Conservation (phyloP, 2,113 vertebrate species). For the Myrmophylax atrothorax region DNA sequence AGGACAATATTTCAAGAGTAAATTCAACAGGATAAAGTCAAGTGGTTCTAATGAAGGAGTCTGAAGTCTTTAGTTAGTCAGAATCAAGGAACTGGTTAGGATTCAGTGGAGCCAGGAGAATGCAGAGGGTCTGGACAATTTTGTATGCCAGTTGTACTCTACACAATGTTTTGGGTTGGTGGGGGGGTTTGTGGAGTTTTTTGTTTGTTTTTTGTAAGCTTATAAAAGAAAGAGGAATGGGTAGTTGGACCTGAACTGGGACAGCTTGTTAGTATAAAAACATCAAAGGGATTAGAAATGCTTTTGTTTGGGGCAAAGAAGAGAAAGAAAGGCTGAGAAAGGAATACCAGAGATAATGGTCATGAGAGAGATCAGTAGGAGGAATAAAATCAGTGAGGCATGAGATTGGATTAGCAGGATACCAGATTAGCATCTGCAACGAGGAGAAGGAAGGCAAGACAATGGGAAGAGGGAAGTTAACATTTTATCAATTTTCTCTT, state of each 20-base stretch:
- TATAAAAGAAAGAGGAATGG: neutral
- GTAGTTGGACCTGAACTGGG: neutral
- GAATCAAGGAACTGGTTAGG: neutral
- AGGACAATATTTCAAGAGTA: neutral
- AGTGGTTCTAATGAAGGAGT: neutral
- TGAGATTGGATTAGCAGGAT: neutral
- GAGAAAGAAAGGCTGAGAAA: neutral
- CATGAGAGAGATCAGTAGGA: neutral
- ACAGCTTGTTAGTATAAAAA: neutral
- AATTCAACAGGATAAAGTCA: neutral
- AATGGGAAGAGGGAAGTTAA: neutral
- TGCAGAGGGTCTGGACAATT: neutral
- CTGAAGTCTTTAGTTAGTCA: neutral
- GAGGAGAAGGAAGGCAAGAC: neutral
- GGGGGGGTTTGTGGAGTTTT: no score
- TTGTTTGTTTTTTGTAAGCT: neutral
- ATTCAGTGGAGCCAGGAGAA: neutral
- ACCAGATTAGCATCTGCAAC: neutral
- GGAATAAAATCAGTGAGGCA: neutral
- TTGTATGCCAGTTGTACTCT: neutral
- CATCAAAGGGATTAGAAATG: neutral
- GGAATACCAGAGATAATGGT: neutral
- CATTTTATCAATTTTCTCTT: neutral
- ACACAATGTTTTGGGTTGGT: no score
- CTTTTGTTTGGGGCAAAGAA: neutral